Evolutionary conservation across 2,888 invertebrate species (phyloP), one percentile per base, ranked within the genome.

Genomic region (Xanthia icteritia): DNA sequence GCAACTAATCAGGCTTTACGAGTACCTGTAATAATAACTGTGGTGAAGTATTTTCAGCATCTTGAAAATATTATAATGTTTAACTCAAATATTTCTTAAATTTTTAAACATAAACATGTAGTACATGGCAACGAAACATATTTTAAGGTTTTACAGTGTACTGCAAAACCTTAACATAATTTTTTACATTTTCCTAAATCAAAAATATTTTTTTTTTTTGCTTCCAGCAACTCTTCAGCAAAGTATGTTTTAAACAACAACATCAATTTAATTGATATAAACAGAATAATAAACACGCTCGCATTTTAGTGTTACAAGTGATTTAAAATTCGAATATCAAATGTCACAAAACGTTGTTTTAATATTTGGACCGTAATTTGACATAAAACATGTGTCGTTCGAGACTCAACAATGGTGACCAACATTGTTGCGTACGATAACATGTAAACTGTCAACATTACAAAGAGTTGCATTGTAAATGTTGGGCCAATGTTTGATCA

Each of bases 301-400:
- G 48, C 60, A 48, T 73, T 76, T 77, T 67, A 75, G 63, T n/a
- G 63, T 75, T 61, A 56, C n/a, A 84, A 11, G 6, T 39, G 36
- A 54, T 72, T 72, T 61, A 36, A 83, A 61, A 79, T 71, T 75
- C 56, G 54, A 76, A 80, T 79, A 74, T 82, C 77, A 51, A 79
- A 81, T 79, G 51, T 69, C 80, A 79, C 65, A 79, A 83, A 84
- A 73, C 73, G 56, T 81, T 87, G 82, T 85, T 83, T 89, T 83
- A 76, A 68, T 64, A 75, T 82, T 85, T 81, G 67, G 72, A 81
- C 63, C 76, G 78, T 82, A 84, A 83, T 87, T 85, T 91, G 92
- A 91, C 90, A 89, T 83, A 86, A 88, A 87, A 84, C 90, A 91
- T 86, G 88, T 88, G 87, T 78, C 70, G 85, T 81, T 77, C 74